phyloP scores from a whole-genome alignment of 2,888 invertebrate genomes.

The Acleris holmiana region DNA sequence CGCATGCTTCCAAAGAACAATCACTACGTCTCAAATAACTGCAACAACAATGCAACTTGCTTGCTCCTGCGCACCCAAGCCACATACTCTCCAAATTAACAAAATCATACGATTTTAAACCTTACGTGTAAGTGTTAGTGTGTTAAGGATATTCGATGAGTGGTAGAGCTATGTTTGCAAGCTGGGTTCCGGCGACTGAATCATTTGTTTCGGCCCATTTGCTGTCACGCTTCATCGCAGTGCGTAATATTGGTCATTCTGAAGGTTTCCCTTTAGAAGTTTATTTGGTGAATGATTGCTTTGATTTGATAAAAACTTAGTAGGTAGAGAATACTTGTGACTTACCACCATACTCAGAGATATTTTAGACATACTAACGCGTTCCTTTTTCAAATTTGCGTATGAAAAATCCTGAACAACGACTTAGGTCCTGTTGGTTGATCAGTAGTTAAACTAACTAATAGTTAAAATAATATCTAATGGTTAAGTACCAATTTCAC shows the following conservation, averaged over 20 bases:
- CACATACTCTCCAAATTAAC: background rate
- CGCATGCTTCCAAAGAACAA: conserved; percentile 21
- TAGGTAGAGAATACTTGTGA: too few species aligned
- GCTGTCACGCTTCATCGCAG: conserved; percentile 26
- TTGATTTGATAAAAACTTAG: background rate
- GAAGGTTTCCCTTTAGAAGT: conserved; percentile 11
- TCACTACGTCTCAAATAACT: conserved; percentile 32
- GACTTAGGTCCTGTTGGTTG: too few species aligned
- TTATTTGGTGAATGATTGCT: background rate
- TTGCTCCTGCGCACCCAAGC: conserved; percentile 21
- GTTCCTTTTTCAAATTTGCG: too few species aligned
- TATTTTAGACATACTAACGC: too few species aligned
- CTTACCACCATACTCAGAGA: too few species aligned
- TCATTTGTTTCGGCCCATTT: conserved; percentile 42
- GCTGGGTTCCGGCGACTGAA: conserved; percentile 19
- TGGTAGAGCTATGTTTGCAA: conserved; percentile 2
- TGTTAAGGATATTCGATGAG: background rate
- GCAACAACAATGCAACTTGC: conserved; percentile 34
- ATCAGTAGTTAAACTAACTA: too few species aligned
- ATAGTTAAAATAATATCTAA: too few species aligned
- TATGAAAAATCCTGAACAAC: too few species aligned
- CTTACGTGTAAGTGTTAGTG: background rate
- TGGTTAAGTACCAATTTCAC: too few species aligned
- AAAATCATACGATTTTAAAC: background rate
- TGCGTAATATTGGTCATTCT: conserved; percentile 10